Base-by-base conservation (phyloP, 1,140 invertebrate species). In the Mylabris phalerata region DNA sequence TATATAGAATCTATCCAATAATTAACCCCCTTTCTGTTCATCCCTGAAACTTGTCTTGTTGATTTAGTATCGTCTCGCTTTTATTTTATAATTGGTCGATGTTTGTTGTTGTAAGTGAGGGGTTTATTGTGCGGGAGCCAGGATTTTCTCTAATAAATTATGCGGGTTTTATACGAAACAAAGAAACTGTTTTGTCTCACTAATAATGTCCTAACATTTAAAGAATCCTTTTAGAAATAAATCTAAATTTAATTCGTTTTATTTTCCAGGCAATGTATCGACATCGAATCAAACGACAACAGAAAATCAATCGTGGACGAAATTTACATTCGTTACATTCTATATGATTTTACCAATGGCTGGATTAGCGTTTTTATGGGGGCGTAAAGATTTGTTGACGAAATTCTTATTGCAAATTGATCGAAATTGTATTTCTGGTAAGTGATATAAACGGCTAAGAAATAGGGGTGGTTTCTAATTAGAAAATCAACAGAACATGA, bases 261-360 rank as follows among this genome's bases (percentile, higher is more conserved):
- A 47, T 47, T 13, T 52, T 54, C 9, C 52, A 50, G 55, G 52
- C 48, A 50, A 45, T 56, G 48, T 32, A 19, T 19, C 19, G 32
- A 32, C 38, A 24, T 11, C 13, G 24, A 27, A 55, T 11, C 48
- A 46, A 19, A 32, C 52, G 27, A 45, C 26, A 26, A 9, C 9
- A n/a, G 38, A 48, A 10, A 42, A 61, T 49, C 48, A 51, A 26
- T 7, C 25, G n/a, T 54, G 51, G 51, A 32, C 32, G 32, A 54
- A 46, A 24, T 42, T 42, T 48, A 52, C 51, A 42, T 55, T 49
- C 52, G 42, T 61, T 43, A 40, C 45, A 47, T 56, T 67, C 13
- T 66, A 66, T 57, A 42, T 70, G 27, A 41, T 67, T 42, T 44
- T 70, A 55, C 64, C 64, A 50, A 45, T 67, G 43, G 66, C 61